Evolutionary conservation across 2,888 invertebrate genomes (phyloP).

Genomic region (Malachius bipustulatus): DNA sequence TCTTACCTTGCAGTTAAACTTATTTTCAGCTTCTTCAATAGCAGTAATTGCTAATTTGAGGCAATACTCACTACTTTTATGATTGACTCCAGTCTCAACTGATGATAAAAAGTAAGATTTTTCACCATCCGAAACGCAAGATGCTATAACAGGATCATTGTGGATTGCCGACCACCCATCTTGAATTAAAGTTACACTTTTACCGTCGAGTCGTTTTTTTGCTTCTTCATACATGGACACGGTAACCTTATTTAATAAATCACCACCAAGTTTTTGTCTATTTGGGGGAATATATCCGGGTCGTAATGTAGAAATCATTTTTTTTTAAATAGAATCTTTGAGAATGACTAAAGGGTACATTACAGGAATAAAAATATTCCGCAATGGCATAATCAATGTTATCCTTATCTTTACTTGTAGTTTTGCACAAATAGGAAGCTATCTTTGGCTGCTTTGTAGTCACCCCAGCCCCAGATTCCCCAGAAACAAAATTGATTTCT

Average conservation of each 20-base stretch:
- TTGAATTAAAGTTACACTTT: slow-evolving; percentile 12
- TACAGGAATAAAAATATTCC: slow-evolving; percentile 12
- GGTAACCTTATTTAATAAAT: slow-evolving; percentile 9
- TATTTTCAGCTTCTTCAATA: slow-evolving; percentile 9
- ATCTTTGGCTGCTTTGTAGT: slow-evolving; percentile 7
- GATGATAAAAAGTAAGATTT: slow-evolving; percentile 10
- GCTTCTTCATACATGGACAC: slow-evolving; percentile 6
- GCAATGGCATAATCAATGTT: slow-evolving; percentile 9
- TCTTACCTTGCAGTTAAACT: slow-evolving; percentile 9
- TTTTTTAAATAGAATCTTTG: slow-evolving; percentile 11
- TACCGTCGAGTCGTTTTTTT: slow-evolving; percentile 9
- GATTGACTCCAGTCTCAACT: slow-evolving; percentile 7
- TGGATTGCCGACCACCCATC: slow-evolving; percentile 10
- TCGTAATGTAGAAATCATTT: slow-evolving; percentile 8
- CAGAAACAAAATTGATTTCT: neutral
- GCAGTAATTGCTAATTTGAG: slow-evolving; percentile 10
- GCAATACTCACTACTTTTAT: slow-evolving; percentile 11
- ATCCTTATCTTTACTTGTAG: slow-evolving; percentile 4
- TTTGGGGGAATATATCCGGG: slow-evolving; percentile 10
- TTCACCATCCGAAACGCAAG: slow-evolving; percentile 9
- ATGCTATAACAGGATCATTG: slow-evolving; percentile 10
- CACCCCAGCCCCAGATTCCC: neutral
- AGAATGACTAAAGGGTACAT: slow-evolving; percentile 10
- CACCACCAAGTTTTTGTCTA: slow-evolving; percentile 8
- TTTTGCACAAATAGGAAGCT: slow-evolving; percentile 6